Base-by-base conservation (phyloP, 1,140 invertebrate species). In the Idris sp. region DNA sequence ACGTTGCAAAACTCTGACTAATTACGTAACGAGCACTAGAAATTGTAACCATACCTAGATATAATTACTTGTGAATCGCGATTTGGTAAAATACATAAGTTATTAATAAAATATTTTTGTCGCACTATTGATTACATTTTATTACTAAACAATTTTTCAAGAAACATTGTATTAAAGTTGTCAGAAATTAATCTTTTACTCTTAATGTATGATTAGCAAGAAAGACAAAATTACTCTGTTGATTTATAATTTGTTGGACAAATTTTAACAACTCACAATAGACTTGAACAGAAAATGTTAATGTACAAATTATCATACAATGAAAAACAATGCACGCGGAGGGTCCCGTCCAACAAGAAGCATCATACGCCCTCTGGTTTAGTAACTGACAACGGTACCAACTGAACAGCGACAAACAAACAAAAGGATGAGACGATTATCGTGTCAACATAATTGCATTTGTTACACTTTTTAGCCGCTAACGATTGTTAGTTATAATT, bases 251-350 rank as follows among this genome's bases (percentile, higher is more conserved):
- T 56, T 56, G 38, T 30, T 18, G 11, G 56, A 59, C 56, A 59
- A 59, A 59, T 59, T 59, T 46, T 18, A 30, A 4, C 30, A 28
- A 59, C 56, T 18, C 22, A 19, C 31, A 3, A 18, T 2, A 30
- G 35, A 41, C 2, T 1, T 28, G 28, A 18, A 4, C 18, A 10
- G 4, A 44, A 65, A 51, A 64, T 65, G 48, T 54, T 54, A 65
- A 54, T 65, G 48, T 22, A 7, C 22, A 36, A 44, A 65, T 65
- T 65, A 65, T 54, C 61, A 65, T 65, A 65, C 61, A 65, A 65
- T 65, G 61, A 44, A 38, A 11, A 28, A 44, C 48, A 65, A 65
- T 36, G 46, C 18, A 1, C 8, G 35, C 22, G 4, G 41, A 67
- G 25, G 25, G 33, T 40, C 22, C 15, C 19, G n/a, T 11, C 18